Base-by-base conservation (phyloP, 2,113 vertebrate species). In the Theropithecus gelada region DNA sequence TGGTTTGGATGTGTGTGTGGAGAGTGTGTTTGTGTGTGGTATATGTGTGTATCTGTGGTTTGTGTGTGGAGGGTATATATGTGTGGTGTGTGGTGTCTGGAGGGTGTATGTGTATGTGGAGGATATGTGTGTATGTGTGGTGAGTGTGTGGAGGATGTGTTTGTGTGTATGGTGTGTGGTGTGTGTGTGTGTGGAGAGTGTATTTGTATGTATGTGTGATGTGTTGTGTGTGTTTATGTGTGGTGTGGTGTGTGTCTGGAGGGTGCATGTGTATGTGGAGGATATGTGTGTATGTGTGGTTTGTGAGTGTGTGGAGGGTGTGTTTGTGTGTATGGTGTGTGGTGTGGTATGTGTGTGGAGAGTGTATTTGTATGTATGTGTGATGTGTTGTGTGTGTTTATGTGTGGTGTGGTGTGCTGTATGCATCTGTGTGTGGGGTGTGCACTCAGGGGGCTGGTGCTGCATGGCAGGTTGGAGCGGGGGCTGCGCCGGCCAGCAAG, bases 401-500 rank as follows among this genome's bases (percentile, higher is more conserved):
- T n/a, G 61, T 23, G 38, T 30, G 5, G 13, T 13, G 14, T 35
- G 27, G 20, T n/a, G 16, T 38, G 35, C 11, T 38, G 75, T 50
- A 55, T 3, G 55, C 38, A 38, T 32, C 52, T 70, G 23, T 16
- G 30, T 23, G 43, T 16, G 50, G 6, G 18, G 32, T 3, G 22
- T 22, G 59, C 38, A 50, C 23, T 23, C 10, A 25, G 30, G 52
- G n/a, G 25, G 68, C 11, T 2, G 17, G n/a, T 18, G 35, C 40
- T 4, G 52, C 25, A 27, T 5, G 14, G 45, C 27, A 27, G 43
- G n/a, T 50, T 5, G 16, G 8, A 38, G 40, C 2, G 0, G 2
- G 9, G 3, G 16, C 23, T 2, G 5, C 3, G 23, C 52, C 45
- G 1, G 48, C 48, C 52, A 2, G 0, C 7, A 13, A 66, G 35